phyloP scores from a whole-genome alignment of 2,797 vertebrate species.

The Acipenser transmontanus region DNA sequence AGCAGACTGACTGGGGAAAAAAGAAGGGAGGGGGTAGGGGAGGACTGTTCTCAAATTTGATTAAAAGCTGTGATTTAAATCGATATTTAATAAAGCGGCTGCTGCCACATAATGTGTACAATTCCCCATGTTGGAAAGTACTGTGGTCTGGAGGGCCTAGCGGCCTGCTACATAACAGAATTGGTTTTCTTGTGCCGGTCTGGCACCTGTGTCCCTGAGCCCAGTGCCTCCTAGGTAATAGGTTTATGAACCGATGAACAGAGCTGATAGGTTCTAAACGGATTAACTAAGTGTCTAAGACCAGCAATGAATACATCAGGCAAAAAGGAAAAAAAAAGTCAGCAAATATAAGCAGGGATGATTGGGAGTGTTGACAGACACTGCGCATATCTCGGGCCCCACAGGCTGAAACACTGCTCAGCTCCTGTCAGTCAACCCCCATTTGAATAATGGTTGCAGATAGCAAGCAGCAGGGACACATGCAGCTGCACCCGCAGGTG shows the following conservation, averaged over 20 bases:
- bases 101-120: slow-evolving; percentile 59
- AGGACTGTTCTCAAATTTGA: slow-evolving; percentile 64
- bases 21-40: slow-evolving; percentile 26
- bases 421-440: slow-evolving; percentile 39
- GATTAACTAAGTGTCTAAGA: no score
- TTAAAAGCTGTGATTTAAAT: slow-evolving; percentile 80
- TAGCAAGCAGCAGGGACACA: slow-evolving; percentile 10
- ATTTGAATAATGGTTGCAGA: slow-evolving; percentile 22
- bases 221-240: slow-evolving; percentile 60
- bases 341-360: slow-evolving; percentile 14
- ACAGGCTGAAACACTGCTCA: slow-evolving; percentile 40
- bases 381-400: slow-evolving; percentile 34
- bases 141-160: slow-evolving; percentile 47
- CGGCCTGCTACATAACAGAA: slow-evolving; percentile 63
- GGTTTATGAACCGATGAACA: slow-evolving; percentile 70
- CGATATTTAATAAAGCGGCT: slow-evolving; percentile 87
- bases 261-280: slow-evolving; percentile 44
- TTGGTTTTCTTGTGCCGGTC: slow-evolving; percentile 60
- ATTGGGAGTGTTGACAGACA: slow-evolving; percentile 51
- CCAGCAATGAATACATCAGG: slow-evolving; percentile 22
- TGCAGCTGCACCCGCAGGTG: slow-evolving; percentile 24
- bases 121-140: slow-evolving; percentile 66
- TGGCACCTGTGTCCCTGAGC: slow-evolving; percentile 70
- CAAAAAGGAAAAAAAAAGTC: slow-evolving; percentile 5
- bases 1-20: slow-evolving; percentile 18